Base-by-base conservation (phyloP, 2,888 invertebrate species). In the Invenusta paracnida region DNA sequence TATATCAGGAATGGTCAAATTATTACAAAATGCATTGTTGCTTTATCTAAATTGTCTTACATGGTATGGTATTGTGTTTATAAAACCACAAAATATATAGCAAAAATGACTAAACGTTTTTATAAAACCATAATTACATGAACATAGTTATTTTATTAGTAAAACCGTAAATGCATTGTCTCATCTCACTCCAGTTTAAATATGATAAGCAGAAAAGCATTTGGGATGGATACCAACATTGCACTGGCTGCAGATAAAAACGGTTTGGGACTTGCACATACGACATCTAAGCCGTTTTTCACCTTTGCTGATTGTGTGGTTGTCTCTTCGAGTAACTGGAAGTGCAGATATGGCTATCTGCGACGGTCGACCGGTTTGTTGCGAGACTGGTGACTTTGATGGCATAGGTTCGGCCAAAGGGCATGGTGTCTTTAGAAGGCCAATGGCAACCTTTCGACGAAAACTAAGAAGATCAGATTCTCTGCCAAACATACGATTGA, bases 201-300 rank as follows among this genome's bases (percentile, higher is more conserved):
- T 48, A 48, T 48, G 48, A 48, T 11, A 48, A 11, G 48, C 48
- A 48, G 5, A 48, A 2, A 79, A 79, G n/a, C n/a, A 79, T 79
- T 2, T 79, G 2, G 79, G 79, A 11, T 79, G 79, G n/a, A 79
- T 27, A 29, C 79, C 79, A 79, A 79, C 79, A 79, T 2, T 79
- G 79, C n/a, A 79, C n/a, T 25, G 5, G 2, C n/a, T 79, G 79
- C 79, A 79, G 2, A 48, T 48, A 48, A 48, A 48, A n/a, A 79
- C n/a, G 27, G 79, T 79, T 79, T 79, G 79, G 2, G 79, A 79
- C 79, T 79, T 79, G 79, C 79, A 79, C 27, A 79, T 25, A 11
- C 79, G 27, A 79, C 79, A 79, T 23, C 79, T 25, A 23, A 23
- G 2, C n/a, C 79, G 25, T 79, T 23, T 79, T 2, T 2, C 79